These are phyloP conservation scores for Rhopalosiphum padi DNA, from an alignment of 1,140 invertebrate genomes.

Conservation along the genomic window DNA sequence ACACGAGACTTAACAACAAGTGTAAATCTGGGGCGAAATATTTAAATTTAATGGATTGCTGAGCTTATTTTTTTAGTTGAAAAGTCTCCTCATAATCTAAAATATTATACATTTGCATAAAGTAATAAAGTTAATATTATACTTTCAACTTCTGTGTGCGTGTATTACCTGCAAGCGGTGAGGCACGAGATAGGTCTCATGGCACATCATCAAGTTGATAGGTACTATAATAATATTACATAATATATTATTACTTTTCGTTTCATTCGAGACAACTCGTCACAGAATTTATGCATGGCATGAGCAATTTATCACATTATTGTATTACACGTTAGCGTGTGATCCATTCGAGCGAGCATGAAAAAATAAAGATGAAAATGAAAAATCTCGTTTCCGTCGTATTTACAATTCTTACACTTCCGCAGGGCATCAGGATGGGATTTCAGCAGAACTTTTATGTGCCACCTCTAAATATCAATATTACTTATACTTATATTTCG, in stretches of 20 bases:
- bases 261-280: not conserved
- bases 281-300: not conserved
- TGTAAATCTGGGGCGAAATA: not conserved
- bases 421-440: not conserved
- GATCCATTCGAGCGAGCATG: not conserved
- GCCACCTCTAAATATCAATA: not conserved
- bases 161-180: too few relatives aligned
- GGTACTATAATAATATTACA: not conserved
- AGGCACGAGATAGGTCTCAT: not conserved
- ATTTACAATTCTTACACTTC: not conserved
- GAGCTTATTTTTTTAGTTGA: not conserved
- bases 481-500: not conserved
- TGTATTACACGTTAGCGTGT: not conserved
- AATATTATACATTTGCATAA: not conserved
- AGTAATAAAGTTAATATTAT: not conserved
- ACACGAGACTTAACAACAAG: not conserved
- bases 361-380: not conserved
- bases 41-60: not conserved
- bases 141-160: not conserved
- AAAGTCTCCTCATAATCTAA: not conserved
- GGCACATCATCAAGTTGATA: not conserved
- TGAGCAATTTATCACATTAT: not conserved
- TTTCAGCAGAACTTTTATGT: not conserved
- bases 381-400: not conserved
- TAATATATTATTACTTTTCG: not conserved